phyloP scores from a whole-genome alignment of 2,797 vertebrate species.

The Paedocypris micromegethes region DNA sequence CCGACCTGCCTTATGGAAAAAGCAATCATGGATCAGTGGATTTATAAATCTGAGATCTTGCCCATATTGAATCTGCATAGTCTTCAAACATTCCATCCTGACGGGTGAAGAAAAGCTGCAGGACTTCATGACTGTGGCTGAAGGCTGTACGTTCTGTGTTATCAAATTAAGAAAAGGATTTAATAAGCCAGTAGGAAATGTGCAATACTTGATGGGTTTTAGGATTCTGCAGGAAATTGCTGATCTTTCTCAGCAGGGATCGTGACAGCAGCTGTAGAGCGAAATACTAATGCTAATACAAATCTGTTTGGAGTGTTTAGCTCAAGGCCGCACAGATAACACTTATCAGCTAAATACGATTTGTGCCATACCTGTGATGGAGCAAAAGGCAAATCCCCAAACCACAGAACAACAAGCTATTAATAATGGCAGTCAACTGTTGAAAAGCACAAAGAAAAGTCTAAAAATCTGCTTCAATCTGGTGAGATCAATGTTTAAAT shows the following conservation, averaged over 20 bases:
- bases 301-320: background rate
- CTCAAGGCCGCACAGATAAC: no score
- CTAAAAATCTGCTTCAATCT: no score
- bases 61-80: background rate
- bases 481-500: no score
- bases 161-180: background rate
- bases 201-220: background rate
- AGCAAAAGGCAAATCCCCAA: background rate
- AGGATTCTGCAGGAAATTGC: slow-evolving; percentile 6
- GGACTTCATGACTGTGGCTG: background rate
- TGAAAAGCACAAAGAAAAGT: background rate
- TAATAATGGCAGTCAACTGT: slow-evolving; percentile 17
- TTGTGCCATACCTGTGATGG: background rate
- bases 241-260: slow-evolving; percentile 10
- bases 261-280: slow-evolving; percentile 3
- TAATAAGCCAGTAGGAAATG: slow-evolving; percentile 2
- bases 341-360: background rate
- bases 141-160: background rate
- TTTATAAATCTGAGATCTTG: slow-evolving; percentile 1
- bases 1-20: background rate
- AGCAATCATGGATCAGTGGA: background rate
- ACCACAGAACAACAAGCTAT: slow-evolving; percentile 10
- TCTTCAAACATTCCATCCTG: background rate
- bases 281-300: slow-evolving; percentile 3
- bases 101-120: background rate